A percentile compares a stretch with the other conserved stretches of the same genome.
These are phyloP conservation scores for Drosophila anomalata DNA, from an alignment of 2,888 invertebrate genomes.

Conservation along the genomic window DNA sequence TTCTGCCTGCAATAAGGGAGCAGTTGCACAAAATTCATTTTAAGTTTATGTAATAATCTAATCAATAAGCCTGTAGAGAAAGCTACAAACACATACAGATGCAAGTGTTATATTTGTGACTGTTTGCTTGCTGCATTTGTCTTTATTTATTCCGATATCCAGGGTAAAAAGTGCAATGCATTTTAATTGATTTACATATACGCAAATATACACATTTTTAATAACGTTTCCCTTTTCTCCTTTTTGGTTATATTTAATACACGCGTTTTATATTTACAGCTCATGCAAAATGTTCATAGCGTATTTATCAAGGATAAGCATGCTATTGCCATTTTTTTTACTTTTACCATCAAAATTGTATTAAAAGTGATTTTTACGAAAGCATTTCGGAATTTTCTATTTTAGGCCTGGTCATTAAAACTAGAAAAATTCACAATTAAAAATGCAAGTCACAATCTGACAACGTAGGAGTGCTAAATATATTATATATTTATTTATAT, in stretches of 20 bases:
- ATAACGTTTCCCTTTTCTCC: too few species aligned
- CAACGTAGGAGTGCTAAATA: constrained; percentile 51
- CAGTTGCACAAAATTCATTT: not conserved
- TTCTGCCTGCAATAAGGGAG: not conserved
- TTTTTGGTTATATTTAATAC: too few species aligned
- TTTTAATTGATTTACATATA: constrained; percentile 10
- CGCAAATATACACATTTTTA: too few species aligned
- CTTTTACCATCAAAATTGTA: constrained; percentile 38
- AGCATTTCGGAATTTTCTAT: constrained; percentile 79
- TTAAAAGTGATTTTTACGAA: constrained; percentile 49
- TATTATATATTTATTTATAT: constrained; percentile 40
- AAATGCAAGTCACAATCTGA: constrained; percentile 22
- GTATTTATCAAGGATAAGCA: not conserved
- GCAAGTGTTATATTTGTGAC: constrained; percentile 40
- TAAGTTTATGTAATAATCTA: not conserved
- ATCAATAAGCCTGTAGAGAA: not conserved
- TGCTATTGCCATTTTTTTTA: not conserved
- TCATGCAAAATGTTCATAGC: not conserved
- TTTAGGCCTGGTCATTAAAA: constrained; percentile 82
- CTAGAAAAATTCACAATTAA: constrained; percentile 79
- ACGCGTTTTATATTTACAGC: not conserved
- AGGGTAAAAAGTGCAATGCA: constrained; percentile 12
- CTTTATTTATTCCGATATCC: not conserved
- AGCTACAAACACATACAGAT: constrained; percentile 9
- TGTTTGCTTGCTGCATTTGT: not conserved